Conservation (phyloP, 2,888 invertebrate genomes). For the Ormia ochracea region DNA sequence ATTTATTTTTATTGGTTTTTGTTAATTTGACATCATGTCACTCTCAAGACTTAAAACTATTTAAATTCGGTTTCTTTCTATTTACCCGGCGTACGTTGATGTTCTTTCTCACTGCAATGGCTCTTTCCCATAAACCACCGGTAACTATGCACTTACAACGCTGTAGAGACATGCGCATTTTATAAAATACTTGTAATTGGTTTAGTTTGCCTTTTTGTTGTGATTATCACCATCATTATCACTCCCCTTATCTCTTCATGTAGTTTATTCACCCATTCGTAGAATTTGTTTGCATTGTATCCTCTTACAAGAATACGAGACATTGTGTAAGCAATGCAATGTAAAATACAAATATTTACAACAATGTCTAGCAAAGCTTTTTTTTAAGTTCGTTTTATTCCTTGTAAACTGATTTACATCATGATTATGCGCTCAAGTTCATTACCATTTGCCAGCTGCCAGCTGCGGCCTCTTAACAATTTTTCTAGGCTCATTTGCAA, state of each 20-base stretch:
- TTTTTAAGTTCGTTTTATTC: not conserved
- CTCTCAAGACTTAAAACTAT: constrained; percentile 47
- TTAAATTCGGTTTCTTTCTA: constrained; percentile 36
- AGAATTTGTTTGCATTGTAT: constrained; percentile 6
- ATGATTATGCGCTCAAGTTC: constrained; percentile 37
- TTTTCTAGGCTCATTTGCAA: not conserved
- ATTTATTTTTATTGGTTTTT: constrained; percentile 16
- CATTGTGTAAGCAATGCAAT: constrained; percentile 18
- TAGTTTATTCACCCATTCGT: constrained; percentile 52
- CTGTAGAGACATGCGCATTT: constrained; percentile 70
- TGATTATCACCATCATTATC: constrained; percentile 35
- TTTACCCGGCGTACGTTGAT: constrained; percentile 47
- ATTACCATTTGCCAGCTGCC: constrained; percentile 39
- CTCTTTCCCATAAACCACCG: constrained; percentile 37
- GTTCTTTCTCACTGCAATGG: constrained; percentile 31
- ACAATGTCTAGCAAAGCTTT: constrained; percentile 17
- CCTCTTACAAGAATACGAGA: constrained; percentile 28
- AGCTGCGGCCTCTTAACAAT: not conserved
- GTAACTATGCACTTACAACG: constrained; percentile 29
- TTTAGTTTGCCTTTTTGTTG: constrained; percentile 26
- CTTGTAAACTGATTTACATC: constrained; percentile 10
- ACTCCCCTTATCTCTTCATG: not conserved
- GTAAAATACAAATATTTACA: constrained; percentile 50
- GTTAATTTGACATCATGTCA: constrained; percentile 35
- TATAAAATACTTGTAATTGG: constrained; percentile 2